Percentiles rank a stretch among this genome's conserved stretches.
Conservation (phyloP, 2,113 vertebrate genomes). For the Sylvia atricapilla region DNA sequence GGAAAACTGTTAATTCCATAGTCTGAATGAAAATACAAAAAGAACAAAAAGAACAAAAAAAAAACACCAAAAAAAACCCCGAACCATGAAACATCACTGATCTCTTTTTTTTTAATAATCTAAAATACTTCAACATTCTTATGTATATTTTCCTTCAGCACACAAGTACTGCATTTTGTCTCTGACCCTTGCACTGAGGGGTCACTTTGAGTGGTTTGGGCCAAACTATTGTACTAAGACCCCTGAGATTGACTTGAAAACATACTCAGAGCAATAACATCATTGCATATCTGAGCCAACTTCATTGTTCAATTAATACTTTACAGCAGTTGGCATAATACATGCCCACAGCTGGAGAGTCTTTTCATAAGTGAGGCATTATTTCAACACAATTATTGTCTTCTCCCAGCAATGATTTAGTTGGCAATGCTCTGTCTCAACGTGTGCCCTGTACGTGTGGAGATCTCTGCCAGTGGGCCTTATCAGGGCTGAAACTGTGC, state of each 20-base stretch:
- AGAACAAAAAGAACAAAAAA: background rate
- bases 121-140: background rate
- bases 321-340: background rate
- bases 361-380: conserved; percentile 40
- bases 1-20: background rate
- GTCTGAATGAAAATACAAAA: background rate
- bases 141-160: background rate
- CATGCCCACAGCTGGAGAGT: conserved; percentile 36
- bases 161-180: background rate
- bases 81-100: background rate
- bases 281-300: background rate
- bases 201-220: background rate
- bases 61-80: background rate
- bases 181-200: background rate
- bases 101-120: background rate
- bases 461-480: background rate
- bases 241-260: background rate
- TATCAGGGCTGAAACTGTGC: background rate
- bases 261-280: conserved; percentile 8
- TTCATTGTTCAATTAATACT: conserved; percentile 22
- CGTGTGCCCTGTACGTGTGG: conserved; percentile 16
- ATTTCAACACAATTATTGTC: conserved; percentile 39
- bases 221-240: background rate
- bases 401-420: conserved; percentile 38
- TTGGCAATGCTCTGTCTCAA: background rate